Base-by-base conservation (phyloP, 1,140 invertebrate genomes). In the Anthonomus grandis region DNA sequence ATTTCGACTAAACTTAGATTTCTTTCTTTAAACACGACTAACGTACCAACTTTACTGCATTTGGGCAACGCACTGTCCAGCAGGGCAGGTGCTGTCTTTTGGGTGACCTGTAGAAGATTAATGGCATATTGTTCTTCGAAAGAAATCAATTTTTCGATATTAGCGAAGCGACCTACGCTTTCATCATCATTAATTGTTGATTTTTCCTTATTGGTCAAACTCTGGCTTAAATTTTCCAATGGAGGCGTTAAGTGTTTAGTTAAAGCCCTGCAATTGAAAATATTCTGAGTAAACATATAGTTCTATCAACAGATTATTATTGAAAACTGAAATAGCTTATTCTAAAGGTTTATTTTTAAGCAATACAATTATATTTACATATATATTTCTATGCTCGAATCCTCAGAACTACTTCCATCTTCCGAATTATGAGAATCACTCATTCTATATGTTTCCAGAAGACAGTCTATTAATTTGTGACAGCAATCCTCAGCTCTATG, bases 321-420 rank as follows among this genome's bases (percentile, higher is more conserved):
- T 34, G 31, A 13, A 2, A 10, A 41, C 8, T 10, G 19, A 41
- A 41, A 41, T 2, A n/a, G 38, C 19, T 18, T 13, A 17, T 41
- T 6, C 13, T 34, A 10, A 3, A 12, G 38, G 38, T 2, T 18
- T 41, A 41, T 2, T 41, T 17, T 2, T 41, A 10, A 9, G 9
- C 38, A 12, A 41, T n/a, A n/a, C n/a, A 1, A 41, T 41, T 41
- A 17, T 31, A 56, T 53, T 61, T 49, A 77, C 76, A 75, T 67
- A 56, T 79, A 79, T 49, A 80, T 79, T 65, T 80, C 79, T 3
- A 79, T 65, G 48, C 78, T 80, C 0, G 78, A 80, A 68, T 76
- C 78, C 61, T 79, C 78, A 0, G 76, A 77, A 34, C 71, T 69
- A 37, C 75, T 72, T 4, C 75, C 62, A 13, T 79, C 77, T 17